phyloP scores from a whole-genome alignment of 2,113 vertebrate genomes.

The Kryptolebias marmoratus region DNA sequence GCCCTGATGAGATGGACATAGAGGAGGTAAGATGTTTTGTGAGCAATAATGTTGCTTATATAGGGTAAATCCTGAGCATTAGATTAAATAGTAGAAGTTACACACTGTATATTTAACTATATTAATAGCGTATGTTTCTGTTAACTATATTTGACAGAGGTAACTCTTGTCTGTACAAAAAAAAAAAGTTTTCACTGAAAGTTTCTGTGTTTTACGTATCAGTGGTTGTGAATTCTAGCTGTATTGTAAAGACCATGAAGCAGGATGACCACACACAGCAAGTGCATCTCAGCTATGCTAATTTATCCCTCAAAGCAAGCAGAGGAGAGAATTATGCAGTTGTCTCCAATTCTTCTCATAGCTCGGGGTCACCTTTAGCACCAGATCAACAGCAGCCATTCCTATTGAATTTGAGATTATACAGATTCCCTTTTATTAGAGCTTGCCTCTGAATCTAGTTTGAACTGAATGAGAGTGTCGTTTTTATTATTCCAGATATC shows the following conservation, averaged over 20 bases:
- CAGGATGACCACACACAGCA: conserved; percentile 21
- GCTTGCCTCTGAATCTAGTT: conserved; percentile 45
- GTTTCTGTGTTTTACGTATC: conserved; percentile 5
- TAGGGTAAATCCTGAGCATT: neutral
- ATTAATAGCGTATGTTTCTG: too few relatives aligned
- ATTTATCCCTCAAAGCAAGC: conserved; percentile 47
- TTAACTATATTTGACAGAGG: neutral
- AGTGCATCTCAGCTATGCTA: conserved; percentile 49
- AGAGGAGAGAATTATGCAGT: conserved; percentile 62
- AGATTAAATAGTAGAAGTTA: neutral
- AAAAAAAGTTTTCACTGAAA: neutral
- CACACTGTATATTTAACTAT: neutral
- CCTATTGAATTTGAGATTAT: conserved; percentile 70
- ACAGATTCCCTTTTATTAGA: conserved; percentile 47
- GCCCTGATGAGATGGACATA: conserved; percentile 94
- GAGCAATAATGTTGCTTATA: neutral
- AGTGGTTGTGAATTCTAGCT: conserved; percentile 20
- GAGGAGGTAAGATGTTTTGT: conserved; percentile 85
- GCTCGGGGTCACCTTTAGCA: conserved; percentile 69
- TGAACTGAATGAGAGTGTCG: conserved; percentile 35
- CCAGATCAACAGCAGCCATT: conserved; percentile 53
- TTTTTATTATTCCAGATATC: conserved; percentile 13
- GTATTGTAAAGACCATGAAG: conserved; percentile 23
- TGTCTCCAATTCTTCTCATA: conserved; percentile 50
- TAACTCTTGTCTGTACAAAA: neutral